Conservation (phyloP, 2,797 vertebrate species). For the Bryconaethiops microstoma region DNA sequence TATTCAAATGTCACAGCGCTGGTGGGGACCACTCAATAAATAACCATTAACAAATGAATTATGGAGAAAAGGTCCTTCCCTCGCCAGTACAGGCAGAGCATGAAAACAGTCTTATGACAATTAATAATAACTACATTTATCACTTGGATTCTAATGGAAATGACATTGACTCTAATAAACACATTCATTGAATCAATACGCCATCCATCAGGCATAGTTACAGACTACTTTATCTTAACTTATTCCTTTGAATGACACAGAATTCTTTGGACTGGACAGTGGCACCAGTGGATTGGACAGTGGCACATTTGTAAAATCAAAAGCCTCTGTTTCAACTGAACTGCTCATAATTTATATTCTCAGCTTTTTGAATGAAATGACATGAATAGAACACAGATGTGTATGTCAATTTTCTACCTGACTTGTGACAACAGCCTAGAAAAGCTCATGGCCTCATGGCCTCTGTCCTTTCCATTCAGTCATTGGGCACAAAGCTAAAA, state of each 20-base stretch:
- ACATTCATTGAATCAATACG: conserved; percentile 37
- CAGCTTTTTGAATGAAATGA: conserved; percentile 49
- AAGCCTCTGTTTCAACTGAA: conserved; percentile 31
- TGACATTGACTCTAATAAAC: conserved; percentile 36
- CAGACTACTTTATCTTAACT: conserved; percentile 36
- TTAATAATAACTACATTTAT: conserved; percentile 37
- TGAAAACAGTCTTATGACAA: conserved; percentile 11
- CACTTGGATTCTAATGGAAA: conserved; percentile 16
- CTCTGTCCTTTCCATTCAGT: conserved; percentile 62
- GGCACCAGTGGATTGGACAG: conserved; percentile 33
- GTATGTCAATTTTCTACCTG: conserved; percentile 48
- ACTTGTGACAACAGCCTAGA: conserved; percentile 52
- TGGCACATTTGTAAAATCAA: conserved; percentile 46
- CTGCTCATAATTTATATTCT: conserved; percentile 45
- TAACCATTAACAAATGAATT: conserved; percentile 44
- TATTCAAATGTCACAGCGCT: conserved; percentile 36
- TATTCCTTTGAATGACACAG: conserved; percentile 48
- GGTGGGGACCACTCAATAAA: conserved; percentile 48
- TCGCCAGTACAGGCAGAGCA: conserved; percentile 37
- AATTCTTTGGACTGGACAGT: conserved; percentile 37
- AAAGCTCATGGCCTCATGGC: conserved; percentile 54
- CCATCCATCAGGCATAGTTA: conserved; percentile 41
- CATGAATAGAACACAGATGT: conserved; percentile 53
- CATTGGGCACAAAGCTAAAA: conserved; percentile 61
- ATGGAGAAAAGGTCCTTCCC: conserved; percentile 5